Percentiles rank a stretch among this genome's conserved stretches.
Conservation (phyloP, 2,888 invertebrate genomes). For the Morpho deidamia region DNA sequence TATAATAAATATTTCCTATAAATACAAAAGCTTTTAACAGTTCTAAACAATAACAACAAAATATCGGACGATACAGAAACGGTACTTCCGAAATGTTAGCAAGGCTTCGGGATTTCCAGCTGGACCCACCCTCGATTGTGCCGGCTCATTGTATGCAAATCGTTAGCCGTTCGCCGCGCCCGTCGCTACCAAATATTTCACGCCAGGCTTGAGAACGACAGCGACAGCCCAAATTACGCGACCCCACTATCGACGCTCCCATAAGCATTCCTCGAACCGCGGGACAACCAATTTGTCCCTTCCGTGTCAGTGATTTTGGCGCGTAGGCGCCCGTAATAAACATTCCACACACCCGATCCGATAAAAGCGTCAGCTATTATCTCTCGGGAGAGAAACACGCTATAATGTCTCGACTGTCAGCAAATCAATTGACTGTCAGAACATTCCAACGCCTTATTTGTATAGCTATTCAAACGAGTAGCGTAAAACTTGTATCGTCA, state of each 20-base stretch:
- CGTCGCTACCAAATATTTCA: slow-evolving; percentile 67
- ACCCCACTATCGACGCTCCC: slow-evolving; percentile 41
- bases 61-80: slow-evolving; percentile 47
- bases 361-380: slow-evolving; percentile 10
- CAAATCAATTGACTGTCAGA: slow-evolving; percentile 15
- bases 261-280: slow-evolving; percentile 50
- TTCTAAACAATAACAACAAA: slow-evolving; percentile 38
- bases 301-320: slow-evolving; percentile 56
- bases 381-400: slow-evolving; percentile 1
- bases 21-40: background rate
- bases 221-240: slow-evolving; percentile 53
- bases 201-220: slow-evolving; percentile 43
- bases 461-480: slow-evolving; percentile 19
- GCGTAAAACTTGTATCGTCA: slow-evolving; percentile 16
- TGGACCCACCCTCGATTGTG: slow-evolving; percentile 56
- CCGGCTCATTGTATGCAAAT: slow-evolving; percentile 67
- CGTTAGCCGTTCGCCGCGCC: slow-evolving; percentile 36
- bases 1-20: background rate
- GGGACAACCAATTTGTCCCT: slow-evolving; percentile 63
- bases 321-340: slow-evolving; percentile 29
- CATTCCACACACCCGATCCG: slow-evolving; percentile 20
- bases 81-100: slow-evolving; percentile 67
- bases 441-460: slow-evolving; percentile 13
- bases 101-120: slow-evolving; percentile 44
- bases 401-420: slow-evolving; percentile 6